Evolutionary conservation across 2,797 vertebrate genomes (phyloP).

Genomic region (Microchirus variegatus): DNA sequence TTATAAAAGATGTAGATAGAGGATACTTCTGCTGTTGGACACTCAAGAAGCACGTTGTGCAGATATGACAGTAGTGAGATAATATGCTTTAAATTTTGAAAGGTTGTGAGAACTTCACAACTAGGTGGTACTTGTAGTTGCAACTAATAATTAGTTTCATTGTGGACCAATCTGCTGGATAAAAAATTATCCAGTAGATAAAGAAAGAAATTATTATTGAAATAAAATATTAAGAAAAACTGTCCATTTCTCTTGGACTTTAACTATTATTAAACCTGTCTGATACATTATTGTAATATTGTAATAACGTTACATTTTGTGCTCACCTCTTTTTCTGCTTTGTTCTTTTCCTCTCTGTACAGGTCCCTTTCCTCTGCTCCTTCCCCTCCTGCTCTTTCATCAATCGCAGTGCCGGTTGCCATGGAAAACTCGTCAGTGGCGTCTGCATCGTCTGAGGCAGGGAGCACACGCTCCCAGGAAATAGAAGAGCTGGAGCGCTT

Average conservation of each 20-base stretch:
- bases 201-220: no score
- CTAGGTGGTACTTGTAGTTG: no score
- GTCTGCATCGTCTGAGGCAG: slow-evolving; percentile 94
- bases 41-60: slow-evolving; percentile 4
- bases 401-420: slow-evolving; percentile 56
- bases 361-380: slow-evolving; percentile 60
- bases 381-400: slow-evolving; percentile 36
- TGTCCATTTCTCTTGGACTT: no score
- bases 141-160: no score
- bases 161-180: no score
- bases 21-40: not conserved
- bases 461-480: slow-evolving; percentile 97
- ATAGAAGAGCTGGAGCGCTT: slow-evolving; percentile 98
- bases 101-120: no score
- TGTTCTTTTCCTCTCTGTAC: slow-evolving; percentile 28
- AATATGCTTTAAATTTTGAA: no score
- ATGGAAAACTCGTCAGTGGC: slow-evolving; percentile 98
- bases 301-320: not conserved
- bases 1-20: slow-evolving; percentile 10
- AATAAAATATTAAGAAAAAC: no score
- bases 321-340: slow-evolving; percentile 7
- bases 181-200: no score
- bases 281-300: no score
- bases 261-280: no score
- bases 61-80: slow-evolving; percentile 1